phyloP scores from a whole-genome alignment of 2,113 vertebrate species.

The Vanacampus margaritifer region DNA sequence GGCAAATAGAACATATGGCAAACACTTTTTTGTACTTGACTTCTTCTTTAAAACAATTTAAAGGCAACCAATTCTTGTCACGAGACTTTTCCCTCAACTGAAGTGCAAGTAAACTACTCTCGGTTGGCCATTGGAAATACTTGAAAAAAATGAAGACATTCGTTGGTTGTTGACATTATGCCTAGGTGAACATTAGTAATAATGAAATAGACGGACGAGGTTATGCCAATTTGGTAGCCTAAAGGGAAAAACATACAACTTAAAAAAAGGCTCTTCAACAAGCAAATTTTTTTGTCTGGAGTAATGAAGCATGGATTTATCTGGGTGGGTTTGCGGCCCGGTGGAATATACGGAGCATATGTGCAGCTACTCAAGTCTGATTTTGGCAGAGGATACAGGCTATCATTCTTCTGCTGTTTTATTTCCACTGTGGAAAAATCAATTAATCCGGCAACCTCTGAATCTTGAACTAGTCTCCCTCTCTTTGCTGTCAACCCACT shows the following conservation, averaged over 20 bases:
- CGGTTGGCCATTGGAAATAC: too few species aligned
- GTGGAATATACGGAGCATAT: conserved; percentile 50
- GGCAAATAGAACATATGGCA: too few species aligned
- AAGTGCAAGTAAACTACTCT: too few species aligned
- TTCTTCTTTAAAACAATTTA: too few species aligned
- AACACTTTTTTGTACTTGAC: too few species aligned
- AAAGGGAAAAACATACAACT: neutral
- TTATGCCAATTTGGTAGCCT: neutral
- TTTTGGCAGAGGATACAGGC: conserved; percentile 43
- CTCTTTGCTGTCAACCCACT: conserved; percentile 41
- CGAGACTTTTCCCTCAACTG: too few species aligned
- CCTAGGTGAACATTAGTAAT: neutral
- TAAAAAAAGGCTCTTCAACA: conserved; percentile 29
- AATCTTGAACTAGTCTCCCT: conserved; percentile 38
- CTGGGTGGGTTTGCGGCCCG: conserved; percentile 8
- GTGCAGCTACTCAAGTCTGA: conserved; percentile 41
- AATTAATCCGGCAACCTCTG: conserved; percentile 39
- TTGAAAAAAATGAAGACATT: neutral
- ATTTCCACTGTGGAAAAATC: conserved; percentile 50
- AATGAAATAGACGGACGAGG: neutral
- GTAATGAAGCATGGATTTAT: conserved; percentile 36
- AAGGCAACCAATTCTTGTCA: too few species aligned
- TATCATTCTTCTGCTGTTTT: conserved; percentile 36
- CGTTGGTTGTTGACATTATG: neutral
- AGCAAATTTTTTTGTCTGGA: conserved; percentile 38